These are phyloP conservation scores for Pseudorectes ferrugineus DNA, from an alignment of 2,113 vertebrate species.

Conservation along the genomic window DNA sequence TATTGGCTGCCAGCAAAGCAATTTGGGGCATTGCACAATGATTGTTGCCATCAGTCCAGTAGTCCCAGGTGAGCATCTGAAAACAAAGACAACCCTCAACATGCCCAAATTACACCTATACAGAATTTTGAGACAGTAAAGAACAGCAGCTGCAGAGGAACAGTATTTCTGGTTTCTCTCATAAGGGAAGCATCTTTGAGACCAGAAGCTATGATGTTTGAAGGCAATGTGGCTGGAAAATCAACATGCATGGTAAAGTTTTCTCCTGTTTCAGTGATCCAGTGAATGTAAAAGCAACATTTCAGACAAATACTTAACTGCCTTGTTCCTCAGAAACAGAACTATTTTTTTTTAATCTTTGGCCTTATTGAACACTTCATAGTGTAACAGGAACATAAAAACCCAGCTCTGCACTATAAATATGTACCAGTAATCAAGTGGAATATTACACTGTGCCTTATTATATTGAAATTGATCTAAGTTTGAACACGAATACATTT, in stretches of 20 bases:
- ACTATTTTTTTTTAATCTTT: not conserved
- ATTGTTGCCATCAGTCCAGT: not conserved
- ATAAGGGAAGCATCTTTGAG: not conserved
- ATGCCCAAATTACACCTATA: not conserved
- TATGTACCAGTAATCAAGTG: not conserved
- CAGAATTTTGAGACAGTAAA: not conserved
- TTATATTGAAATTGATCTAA: not conserved
- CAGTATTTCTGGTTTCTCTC: not conserved
- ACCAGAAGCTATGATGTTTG: not conserved
- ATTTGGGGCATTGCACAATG: not conserved
- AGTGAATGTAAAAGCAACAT: not conserved
- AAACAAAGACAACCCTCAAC: not conserved
- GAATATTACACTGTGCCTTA: not conserved
- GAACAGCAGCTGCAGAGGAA: not conserved
- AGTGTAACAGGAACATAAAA: not conserved
- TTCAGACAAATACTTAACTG: not conserved
- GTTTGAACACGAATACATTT: not conserved
- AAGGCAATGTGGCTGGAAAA: not conserved
- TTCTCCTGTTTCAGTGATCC: not conserved
- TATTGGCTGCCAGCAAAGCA: not conserved
- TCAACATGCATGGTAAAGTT: not conserved
- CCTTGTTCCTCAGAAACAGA: not conserved
- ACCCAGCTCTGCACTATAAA: not conserved
- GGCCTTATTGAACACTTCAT: not conserved
- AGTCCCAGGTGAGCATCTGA: not conserved